Base-by-base conservation (phyloP, 2,888 invertebrate species). In the Schizotus pectinicornis region DNA sequence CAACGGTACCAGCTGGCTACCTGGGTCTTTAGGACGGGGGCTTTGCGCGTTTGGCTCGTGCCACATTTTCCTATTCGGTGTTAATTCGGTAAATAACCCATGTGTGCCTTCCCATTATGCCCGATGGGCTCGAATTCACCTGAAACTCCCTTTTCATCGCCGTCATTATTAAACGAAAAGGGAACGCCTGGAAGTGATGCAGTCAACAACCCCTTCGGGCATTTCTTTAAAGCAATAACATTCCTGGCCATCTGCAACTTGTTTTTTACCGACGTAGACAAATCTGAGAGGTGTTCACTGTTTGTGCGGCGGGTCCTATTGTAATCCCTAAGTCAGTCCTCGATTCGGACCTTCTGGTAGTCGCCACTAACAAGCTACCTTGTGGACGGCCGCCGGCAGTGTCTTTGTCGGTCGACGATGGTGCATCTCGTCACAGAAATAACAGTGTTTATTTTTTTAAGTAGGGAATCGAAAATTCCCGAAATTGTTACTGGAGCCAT, bases 231-330 rank as follows among this genome's bases (percentile, higher is more conserved):
- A 48, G 49, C 55, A 56, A 49, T 56, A 56, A 56, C 42, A 56
- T 56, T 56, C 55, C 43, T 56, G 55, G 49, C 55, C 55, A 56
- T 56, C 55, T 56, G 55, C 55, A 49, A 56, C 13, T 56, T 49
- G 55, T 49, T 56, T 56, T 56, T 56, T 56, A 56, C 55, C 43
- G 49, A 41, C 55, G 48, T 56, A 56, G 55, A 56, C 55, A 56
- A 56, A 56, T 56, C 55, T 56, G 42, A 56, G 55, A 56, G 45
- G 47, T 47, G 53, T 53, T 53, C 53, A 38, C 47, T 38, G 47
- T 53, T 46, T 54, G 22, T 22, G 22, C 54, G 54, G 54, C 33
- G 37, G 7, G 13, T 36, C 42, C 55, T 56, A 56, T 56, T 56
- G 55, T 53, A 32, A 35, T 45, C 45, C 47, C 54, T 22, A 22